Evolutionary conservation across 2,888 invertebrate species (phyloP).

Genomic region (Leucoptera coffeella): DNA sequence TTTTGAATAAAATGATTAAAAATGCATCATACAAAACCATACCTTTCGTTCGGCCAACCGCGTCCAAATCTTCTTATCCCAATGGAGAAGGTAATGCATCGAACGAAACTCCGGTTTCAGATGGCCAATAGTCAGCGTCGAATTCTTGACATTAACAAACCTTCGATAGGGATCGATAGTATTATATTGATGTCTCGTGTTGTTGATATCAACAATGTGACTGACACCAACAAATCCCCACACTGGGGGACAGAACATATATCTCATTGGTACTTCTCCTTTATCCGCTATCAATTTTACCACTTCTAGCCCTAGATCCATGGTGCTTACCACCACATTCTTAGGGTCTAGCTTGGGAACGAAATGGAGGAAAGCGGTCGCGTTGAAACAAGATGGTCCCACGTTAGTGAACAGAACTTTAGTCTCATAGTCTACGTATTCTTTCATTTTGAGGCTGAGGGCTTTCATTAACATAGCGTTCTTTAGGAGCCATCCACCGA

Average conservation of each 20-base stretch:
- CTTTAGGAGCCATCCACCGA: too few species aligned
- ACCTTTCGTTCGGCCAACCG: constrained; percentile 27
- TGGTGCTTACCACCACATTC: constrained; percentile 52
- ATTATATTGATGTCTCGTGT: constrained; percentile 45
- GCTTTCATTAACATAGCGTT: too few species aligned
- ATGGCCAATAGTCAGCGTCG: constrained; percentile 42
- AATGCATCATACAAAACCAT: constrained; percentile 8
- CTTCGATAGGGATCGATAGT: constrained; percentile 43
- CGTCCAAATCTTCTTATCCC: constrained; percentile 26
- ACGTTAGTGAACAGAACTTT: constrained; percentile 46
- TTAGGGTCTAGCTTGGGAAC: constrained; percentile 24
- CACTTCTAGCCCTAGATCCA: constrained; percentile 47
- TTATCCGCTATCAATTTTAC: constrained; percentile 28
- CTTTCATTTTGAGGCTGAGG: too few species aligned
- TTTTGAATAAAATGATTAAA: too few species aligned
- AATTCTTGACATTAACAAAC: constrained; percentile 36
- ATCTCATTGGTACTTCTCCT: constrained; percentile 30
- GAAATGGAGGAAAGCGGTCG: constrained; percentile 32
- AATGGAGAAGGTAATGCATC: constrained; percentile 40
- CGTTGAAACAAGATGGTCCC: constrained; percentile 54
- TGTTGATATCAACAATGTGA: constrained; percentile 46
- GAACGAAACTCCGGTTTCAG: constrained; percentile 45
- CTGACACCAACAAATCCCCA: constrained; percentile 58
- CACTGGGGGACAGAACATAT: constrained; percentile 55
- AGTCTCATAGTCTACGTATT: constrained; percentile 28